Evolutionary conservation across 1,140 invertebrate genomes (phyloP).

Genomic region (Zaprionus gabonicus): DNA sequence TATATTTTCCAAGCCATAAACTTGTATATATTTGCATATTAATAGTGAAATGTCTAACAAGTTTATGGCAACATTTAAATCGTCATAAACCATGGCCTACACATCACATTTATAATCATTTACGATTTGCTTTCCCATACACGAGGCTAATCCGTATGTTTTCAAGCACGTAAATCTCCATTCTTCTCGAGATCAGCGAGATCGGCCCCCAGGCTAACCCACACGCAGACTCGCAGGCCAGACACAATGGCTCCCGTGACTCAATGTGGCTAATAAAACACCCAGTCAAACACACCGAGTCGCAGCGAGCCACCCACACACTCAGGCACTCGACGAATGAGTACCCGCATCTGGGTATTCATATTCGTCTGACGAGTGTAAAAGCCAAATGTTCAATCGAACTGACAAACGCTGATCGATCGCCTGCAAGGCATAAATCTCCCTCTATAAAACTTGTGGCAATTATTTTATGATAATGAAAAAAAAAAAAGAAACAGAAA

Average conservation of each 20-base stretch:
- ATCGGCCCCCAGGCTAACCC: conserved; percentile 61
- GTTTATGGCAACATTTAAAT: conserved; percentile 24
- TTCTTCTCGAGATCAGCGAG: conserved; percentile 32
- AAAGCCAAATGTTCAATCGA: conserved; percentile 36
- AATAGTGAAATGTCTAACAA: conserved; percentile 4
- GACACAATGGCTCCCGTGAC: conserved; percentile 68
- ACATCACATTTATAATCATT: conserved; percentile 19
- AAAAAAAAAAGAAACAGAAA: conserved; percentile 33
- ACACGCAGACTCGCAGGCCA: conserved; percentile 48
- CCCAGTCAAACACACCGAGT: conserved; percentile 5
- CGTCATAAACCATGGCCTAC: conserved; percentile 26
- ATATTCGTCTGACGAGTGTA: conserved; percentile 8
- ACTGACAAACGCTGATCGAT: conserved; percentile 79
- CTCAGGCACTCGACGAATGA: conserved; percentile 11
- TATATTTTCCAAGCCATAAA: not conserved
- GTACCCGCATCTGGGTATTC: conserved; percentile 30
- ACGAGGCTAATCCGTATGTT: conserved; percentile 33
- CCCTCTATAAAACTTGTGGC: conserved; percentile 51
- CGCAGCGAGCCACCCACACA: conserved; percentile 51
- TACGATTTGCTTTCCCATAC: conserved; percentile 12
- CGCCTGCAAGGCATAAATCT: conserved; percentile 67
- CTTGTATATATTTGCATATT: not conserved
- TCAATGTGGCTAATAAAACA: conserved; percentile 28
- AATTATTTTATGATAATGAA: conserved; percentile 74
- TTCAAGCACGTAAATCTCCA: conserved; percentile 40